Percentiles rank a stretch among this genome's conserved stretches.
phyloP scores from a whole-genome alignment of 2,888 invertebrate species.

The Dicyrtoma fusca region DNA sequence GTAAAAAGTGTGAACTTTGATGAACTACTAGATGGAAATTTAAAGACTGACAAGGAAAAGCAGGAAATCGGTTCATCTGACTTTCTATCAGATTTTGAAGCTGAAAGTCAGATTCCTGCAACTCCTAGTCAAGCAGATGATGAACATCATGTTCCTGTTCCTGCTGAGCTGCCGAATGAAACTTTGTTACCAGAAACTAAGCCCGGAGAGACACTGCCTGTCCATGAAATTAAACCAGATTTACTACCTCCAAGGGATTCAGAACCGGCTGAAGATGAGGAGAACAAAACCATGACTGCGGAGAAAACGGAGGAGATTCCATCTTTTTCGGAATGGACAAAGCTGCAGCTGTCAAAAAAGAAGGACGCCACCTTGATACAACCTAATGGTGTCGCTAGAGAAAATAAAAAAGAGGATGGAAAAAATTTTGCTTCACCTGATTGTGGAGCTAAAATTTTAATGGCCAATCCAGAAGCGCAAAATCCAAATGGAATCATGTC shows the following conservation, averaged over 20 bases:
- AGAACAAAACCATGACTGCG: conserved; percentile 1
- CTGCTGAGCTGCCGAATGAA: background rate
- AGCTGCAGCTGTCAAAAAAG: conserved; percentile 48
- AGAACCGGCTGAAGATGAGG: background rate
- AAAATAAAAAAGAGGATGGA: conserved; percentile 38
- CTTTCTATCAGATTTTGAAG: background rate
- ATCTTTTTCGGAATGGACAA: conserved; percentile 56
- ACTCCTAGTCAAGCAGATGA: conserved; percentile 15
- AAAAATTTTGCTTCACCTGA: conserved; percentile 97
- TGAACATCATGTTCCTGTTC: background rate
- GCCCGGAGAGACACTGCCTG: background rate
- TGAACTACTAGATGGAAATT: background rate
- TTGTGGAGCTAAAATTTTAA: conserved; percentile 96
- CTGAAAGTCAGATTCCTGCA: conserved; percentile 1
- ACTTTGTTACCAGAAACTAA: background rate
- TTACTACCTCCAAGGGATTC: background rate
- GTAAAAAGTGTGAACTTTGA: background rate
- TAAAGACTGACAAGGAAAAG: conserved; percentile 15
- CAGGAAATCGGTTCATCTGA: background rate
- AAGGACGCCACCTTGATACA: conserved; percentile 41
- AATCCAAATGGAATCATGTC: conserved; percentile 85
- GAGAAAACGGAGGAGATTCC: conserved; percentile 51
- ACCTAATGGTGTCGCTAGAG: conserved; percentile 31
- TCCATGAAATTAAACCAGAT: conserved; percentile 28
- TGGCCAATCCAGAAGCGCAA: conserved; percentile 88